Percentiles rank a stretch among this genome's conserved stretches.
Conservation (phyloP, 2,888 invertebrate genomes). For the Protula sp. region DNA sequence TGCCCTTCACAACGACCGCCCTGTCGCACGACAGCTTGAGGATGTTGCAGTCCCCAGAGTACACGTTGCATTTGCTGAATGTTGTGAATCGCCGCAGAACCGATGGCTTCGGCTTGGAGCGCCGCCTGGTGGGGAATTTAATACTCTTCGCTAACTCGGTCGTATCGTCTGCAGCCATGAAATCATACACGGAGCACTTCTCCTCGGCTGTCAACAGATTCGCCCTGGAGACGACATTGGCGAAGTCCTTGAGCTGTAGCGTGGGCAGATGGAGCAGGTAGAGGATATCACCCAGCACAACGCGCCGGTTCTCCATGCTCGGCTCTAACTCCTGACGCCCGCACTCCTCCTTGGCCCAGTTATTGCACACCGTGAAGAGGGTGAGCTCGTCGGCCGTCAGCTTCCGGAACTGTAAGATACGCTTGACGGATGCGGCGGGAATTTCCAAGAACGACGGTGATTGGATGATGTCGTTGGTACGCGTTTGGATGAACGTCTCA, state of each 20-base stretch:
- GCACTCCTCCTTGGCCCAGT: constrained; percentile 36
- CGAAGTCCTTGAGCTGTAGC: constrained; percentile 23
- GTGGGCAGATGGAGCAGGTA: constrained; percentile 35
- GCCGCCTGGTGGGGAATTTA: constrained; percentile 4
- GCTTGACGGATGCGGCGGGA: constrained; percentile 62
- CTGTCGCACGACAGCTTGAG: constrained; percentile 18
- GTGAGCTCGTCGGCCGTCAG: constrained; percentile 59
- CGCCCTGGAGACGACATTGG: constrained; percentile 11
- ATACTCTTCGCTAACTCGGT: not conserved
- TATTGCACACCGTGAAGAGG: constrained; percentile 27
- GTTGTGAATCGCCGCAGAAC: constrained; percentile 12
- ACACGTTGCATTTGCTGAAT: constrained; percentile 17
- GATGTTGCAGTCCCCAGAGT: constrained; percentile 20
- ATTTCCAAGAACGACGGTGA: constrained; percentile 62
- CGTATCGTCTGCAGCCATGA: constrained; percentile 10
- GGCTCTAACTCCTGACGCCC: constrained; percentile 25
- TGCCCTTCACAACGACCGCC: constrained; percentile 13
- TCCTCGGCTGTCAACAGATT: constrained; percentile 16
- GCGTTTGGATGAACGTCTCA: constrained; percentile 61
- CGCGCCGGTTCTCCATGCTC: constrained; percentile 27
- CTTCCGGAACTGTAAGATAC: constrained; percentile 66
- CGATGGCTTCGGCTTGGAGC: constrained; percentile 8
- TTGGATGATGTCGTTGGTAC: constrained; percentile 59
- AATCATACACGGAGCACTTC: constrained; percentile 18
- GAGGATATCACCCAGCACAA: constrained; percentile 29